phyloP scores from a whole-genome alignment of 2,888 invertebrate species.

The Caenorhabditis sp. region DNA sequence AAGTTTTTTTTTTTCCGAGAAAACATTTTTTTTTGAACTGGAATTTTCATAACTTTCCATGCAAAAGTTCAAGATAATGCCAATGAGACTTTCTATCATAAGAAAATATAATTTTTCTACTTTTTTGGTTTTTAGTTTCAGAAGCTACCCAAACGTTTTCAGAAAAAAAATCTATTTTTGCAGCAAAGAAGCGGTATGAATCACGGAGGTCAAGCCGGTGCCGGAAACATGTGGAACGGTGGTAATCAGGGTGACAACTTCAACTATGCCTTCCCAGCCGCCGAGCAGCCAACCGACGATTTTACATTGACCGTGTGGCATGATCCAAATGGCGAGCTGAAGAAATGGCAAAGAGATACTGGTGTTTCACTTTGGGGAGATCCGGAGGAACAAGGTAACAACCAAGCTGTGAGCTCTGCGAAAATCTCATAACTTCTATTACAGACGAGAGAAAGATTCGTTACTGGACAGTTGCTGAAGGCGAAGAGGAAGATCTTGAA shows the following conservation, averaged over 20 bases:
- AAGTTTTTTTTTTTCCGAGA: too few species aligned
- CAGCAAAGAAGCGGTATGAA: conserved; percentile 21
- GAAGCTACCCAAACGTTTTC: too few species aligned
- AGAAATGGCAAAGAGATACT: conserved; percentile 61
- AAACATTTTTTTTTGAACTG: too few species aligned
- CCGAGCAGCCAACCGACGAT: conserved; percentile 43
- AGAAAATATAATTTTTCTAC: too few species aligned
- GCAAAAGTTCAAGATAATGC: too few species aligned
- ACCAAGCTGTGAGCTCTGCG: background rate
- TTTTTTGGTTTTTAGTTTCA: too few species aligned
- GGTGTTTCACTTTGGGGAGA: conserved; percentile 60
- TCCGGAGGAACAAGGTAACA: conserved; percentile 55
- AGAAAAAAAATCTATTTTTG: conserved; percentile 1
- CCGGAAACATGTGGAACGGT: conserved; percentile 14
- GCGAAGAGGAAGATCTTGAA: conserved; percentile 55
- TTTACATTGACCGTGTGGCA: conserved; percentile 49
- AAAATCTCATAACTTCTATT: conserved; percentile 1
- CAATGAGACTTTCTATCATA: too few species aligned
- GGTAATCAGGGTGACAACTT: background rate
- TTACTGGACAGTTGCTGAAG: conserved; percentile 54
- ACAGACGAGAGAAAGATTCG: conserved; percentile 47
- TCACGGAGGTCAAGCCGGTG: conserved; percentile 9
- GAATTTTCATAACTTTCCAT: too few species aligned
- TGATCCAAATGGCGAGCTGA: conserved; percentile 58
- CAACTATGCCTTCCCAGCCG: background rate